Evolutionary conservation across 1,140 invertebrate species (phyloP).

Genomic region (Dolichoris vasculosae): DNA sequence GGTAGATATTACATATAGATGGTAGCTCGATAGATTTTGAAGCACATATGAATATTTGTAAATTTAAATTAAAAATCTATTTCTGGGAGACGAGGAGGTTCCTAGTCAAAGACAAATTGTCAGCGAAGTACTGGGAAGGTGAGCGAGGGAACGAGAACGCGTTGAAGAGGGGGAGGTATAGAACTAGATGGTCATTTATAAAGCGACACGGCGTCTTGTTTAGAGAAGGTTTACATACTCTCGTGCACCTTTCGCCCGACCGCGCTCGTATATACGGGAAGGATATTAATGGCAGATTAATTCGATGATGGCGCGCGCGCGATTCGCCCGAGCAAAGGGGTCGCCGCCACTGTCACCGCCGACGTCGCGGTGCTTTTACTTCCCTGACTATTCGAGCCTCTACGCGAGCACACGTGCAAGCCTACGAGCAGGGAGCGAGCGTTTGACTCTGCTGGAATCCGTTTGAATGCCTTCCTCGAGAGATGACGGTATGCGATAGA

Average conservation of each 20-base stretch:
- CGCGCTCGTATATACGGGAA: constrained; percentile 53
- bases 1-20: neutral
- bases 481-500: constrained; percentile 45
- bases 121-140: neutral
- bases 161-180: constrained; percentile 29
- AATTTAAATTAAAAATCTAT: too few relatives aligned
- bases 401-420: neutral
- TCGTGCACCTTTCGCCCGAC: constrained; percentile 63
- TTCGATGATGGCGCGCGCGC: constrained; percentile 65
- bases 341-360: neutral
- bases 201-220: constrained; percentile 69
- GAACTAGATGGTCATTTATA: constrained; percentile 69
- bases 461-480: constrained; percentile 44
- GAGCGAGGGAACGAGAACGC: constrained; percentile 16
- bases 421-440: neutral
- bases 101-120: neutral
- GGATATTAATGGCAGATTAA: constrained; percentile 75
- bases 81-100: neutral
- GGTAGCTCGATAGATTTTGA: neutral
- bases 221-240: constrained; percentile 71
- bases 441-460: constrained; percentile 32
- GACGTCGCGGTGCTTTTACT: constrained; percentile 18
- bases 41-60: constrained; percentile 12
- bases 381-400: neutral
- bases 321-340: constrained; percentile 24